Percentiles rank a stretch among this genome's conserved stretches.
Evolutionary conservation across 2,888 invertebrate genomes (phyloP).

Genomic region (Luperina testacea): DNA sequence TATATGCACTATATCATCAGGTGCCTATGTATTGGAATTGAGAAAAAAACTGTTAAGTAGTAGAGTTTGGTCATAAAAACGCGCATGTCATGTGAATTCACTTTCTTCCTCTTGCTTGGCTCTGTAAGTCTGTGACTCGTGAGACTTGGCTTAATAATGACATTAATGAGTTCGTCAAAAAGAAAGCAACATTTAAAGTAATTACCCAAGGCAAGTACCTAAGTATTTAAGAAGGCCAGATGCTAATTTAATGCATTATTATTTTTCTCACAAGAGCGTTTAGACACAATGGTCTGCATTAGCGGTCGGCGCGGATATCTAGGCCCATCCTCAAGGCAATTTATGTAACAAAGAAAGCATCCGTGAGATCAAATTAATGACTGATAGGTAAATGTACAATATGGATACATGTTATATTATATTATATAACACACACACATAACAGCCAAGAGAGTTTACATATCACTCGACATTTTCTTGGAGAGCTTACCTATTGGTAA

Average conservation of each 20-base stretch:
- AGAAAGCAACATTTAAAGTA: slow-evolving; percentile 45
- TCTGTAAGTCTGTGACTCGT: slow-evolving; percentile 24
- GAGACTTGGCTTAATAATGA: slow-evolving; percentile 19
- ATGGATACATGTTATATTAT: slow-evolving; percentile 11
- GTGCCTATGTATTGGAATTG: not conserved
- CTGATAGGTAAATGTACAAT: slow-evolving; percentile 27
- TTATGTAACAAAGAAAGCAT: slow-evolving; percentile 37
- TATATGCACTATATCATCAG: not conserved
- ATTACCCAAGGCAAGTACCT: slow-evolving; percentile 28
- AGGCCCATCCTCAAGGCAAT: slow-evolving; percentile 31
- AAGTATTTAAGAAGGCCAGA: slow-evolving; percentile 31
- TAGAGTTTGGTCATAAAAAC: not conserved
- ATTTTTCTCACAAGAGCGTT: slow-evolving; percentile 35
- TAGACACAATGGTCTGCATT: slow-evolving; percentile 27
- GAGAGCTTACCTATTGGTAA: slow-evolving; percentile 43
- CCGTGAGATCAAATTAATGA: slow-evolving; percentile 21
- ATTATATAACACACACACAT: slow-evolving; percentile 49
- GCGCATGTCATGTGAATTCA: not conserved
- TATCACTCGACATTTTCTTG: slow-evolving; percentile 61
- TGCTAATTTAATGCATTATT: slow-evolving; percentile 35
- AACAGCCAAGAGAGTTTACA: slow-evolving; percentile 44
- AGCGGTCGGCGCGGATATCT: slow-evolving; percentile 6
- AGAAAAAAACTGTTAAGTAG: not conserved
- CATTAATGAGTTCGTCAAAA: slow-evolving; percentile 36
- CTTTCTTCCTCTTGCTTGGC: slow-evolving; percentile 22